Conservation (phyloP, 1,140 invertebrate genomes). For the Drosophila arizonae region DNA sequence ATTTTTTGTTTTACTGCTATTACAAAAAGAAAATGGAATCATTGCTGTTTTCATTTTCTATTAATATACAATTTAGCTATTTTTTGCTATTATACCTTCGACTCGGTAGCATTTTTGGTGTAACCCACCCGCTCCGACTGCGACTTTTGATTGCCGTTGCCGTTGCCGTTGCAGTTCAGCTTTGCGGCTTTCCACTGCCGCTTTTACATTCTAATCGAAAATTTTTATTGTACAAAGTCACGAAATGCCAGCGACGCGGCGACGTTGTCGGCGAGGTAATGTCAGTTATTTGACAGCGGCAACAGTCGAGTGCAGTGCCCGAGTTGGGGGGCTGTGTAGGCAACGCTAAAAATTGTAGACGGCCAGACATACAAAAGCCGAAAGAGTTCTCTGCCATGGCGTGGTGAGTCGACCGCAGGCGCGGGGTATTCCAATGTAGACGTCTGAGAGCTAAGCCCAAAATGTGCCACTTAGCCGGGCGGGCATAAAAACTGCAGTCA, state of each 20-base stretch:
- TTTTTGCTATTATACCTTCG: constrained; percentile 55
- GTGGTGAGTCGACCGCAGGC: constrained; percentile 43
- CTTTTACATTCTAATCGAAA: constrained; percentile 80
- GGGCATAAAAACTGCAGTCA: constrained; percentile 67
- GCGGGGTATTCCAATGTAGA: constrained; percentile 43
- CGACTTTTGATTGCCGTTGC: constrained; percentile 62
- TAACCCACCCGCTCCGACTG: constrained; percentile 42
- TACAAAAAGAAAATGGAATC: constrained; percentile 26
- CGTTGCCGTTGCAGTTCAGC: constrained; percentile 48
- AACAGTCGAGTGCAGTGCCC: constrained; percentile 68
- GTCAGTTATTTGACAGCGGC: constrained; percentile 77
- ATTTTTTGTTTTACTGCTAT: background rate
- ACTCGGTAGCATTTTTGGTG: constrained; percentile 19
- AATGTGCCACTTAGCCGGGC: constrained; percentile 69
- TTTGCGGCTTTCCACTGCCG: constrained; percentile 57
- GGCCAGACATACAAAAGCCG: constrained; percentile 15
- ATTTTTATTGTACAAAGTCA: constrained; percentile 76
- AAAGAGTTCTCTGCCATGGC: constrained; percentile 1
- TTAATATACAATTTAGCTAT: constrained; percentile 75
- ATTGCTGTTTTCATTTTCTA: constrained; percentile 75
- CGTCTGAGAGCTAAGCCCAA: constrained; percentile 73
- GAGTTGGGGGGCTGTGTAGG: background rate
- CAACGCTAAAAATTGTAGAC: constrained; percentile 24
- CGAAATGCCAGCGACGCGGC: constrained; percentile 68
- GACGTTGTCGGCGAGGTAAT: constrained; percentile 62